Percentiles rank a stretch among this genome's conserved stretches.
Conservation (phyloP, 1,140 invertebrate genomes). For the Vanessa tameamea region DNA sequence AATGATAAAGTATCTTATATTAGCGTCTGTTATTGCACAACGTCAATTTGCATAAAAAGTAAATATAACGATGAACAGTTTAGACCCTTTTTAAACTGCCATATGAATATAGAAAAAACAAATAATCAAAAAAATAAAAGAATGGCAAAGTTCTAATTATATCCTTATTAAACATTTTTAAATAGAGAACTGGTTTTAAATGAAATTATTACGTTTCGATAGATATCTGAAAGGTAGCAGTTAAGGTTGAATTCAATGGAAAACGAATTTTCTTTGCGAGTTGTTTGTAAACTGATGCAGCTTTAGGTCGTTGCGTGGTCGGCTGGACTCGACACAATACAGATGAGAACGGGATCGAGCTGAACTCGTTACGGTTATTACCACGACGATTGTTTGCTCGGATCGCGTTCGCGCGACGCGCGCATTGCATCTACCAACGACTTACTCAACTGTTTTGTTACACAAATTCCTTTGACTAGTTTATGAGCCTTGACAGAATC, state of each 20-base stretch:
- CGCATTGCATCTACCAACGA: slow-evolving; percentile 39
- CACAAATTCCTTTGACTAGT: slow-evolving; percentile 32
- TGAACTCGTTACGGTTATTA: slow-evolving; percentile 69
- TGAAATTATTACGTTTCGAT: background rate
- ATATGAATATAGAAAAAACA: too few species aligned
- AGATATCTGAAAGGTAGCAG: background rate
- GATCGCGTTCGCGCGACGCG: slow-evolving; percentile 47
- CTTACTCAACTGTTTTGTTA: slow-evolving; percentile 49
- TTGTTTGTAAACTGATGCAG: slow-evolving; percentile 10
- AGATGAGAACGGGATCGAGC: slow-evolving; percentile 56
- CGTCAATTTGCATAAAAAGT: too few species aligned
- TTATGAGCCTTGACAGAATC: slow-evolving; percentile 6
- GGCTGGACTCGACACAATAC: slow-evolving; percentile 57
- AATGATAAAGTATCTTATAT: background rate
- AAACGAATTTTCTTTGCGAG: slow-evolving; percentile 24
- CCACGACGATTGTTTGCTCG: slow-evolving; percentile 58
- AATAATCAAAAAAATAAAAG: too few species aligned
- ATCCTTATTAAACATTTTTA: too few species aligned
- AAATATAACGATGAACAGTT: too few species aligned
- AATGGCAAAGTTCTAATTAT: too few species aligned
- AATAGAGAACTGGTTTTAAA: background rate
- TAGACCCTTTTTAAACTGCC: too few species aligned
- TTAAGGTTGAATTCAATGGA: slow-evolving; percentile 14
- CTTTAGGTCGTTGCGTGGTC: slow-evolving; percentile 45
- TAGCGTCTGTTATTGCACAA: background rate